A percentile compares a stretch with the other conserved stretches of the same genome.
Evolutionary conservation across 2,113 vertebrate genomes (phyloP).

Genomic region (Dunckerocampus dactyliophorus): DNA sequence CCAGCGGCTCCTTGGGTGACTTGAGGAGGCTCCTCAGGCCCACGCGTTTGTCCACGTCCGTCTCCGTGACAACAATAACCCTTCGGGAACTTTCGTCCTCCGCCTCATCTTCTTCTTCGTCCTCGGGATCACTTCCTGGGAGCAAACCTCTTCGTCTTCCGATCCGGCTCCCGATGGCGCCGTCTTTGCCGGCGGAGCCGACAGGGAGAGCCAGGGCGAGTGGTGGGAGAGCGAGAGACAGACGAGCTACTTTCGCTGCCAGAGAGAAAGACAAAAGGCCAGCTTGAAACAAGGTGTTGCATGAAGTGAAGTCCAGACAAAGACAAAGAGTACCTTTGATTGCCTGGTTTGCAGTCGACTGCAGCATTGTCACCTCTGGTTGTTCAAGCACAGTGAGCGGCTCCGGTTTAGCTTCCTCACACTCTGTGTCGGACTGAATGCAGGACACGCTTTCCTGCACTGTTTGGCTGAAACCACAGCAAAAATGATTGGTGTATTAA

Average conservation of each 20-base stretch:
- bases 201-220: slow-evolving; percentile 81
- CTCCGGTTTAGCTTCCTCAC: slow-evolving; percentile 45
- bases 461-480: slow-evolving; percentile 41
- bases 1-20: slow-evolving; percentile 82
- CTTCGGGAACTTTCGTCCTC: slow-evolving; percentile 76
- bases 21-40: slow-evolving; percentile 86
- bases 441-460: slow-evolving; percentile 27
- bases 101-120: slow-evolving; percentile 83
- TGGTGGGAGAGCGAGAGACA: slow-evolving; percentile 84
- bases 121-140: slow-evolving; percentile 71
- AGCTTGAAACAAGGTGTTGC: not conserved
- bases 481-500: not conserved
- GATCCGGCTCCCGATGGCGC: slow-evolving; percentile 65
- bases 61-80: slow-evolving; percentile 86
- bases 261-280: slow-evolving; percentile 8
- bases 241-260: slow-evolving; percentile 84
- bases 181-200: slow-evolving; percentile 75
- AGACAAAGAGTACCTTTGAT: slow-evolving; percentile 71
- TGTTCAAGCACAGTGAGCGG: slow-evolving; percentile 64
- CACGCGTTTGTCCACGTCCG: slow-evolving; percentile 80
- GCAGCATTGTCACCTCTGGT: slow-evolving; percentile 56
- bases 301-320: not conserved
- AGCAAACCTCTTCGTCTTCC: slow-evolving; percentile 72
- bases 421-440: slow-evolving; percentile 20
- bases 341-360: slow-evolving; percentile 65